Conservation (phyloP, 2,888 invertebrate species). For the Mesoligia furuncula region DNA sequence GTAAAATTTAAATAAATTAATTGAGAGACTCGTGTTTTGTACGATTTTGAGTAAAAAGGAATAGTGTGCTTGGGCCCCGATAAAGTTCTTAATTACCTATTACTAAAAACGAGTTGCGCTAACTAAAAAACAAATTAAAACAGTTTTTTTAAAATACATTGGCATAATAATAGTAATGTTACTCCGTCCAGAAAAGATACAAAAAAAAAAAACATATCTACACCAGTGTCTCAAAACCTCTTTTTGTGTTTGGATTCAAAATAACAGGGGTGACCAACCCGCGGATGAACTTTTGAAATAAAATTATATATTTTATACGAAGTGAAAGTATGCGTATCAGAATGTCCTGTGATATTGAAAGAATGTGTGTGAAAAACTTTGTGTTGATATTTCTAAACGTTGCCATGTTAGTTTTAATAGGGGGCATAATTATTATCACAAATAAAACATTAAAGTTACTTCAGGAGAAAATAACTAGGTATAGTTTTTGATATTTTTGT, state of each 20-base stretch:
- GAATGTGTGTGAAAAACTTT: slow-evolving; percentile 9
- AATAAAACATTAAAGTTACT: slow-evolving; percentile 5
- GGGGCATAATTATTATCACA: slow-evolving; percentile 41
- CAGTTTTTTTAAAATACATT: background rate
- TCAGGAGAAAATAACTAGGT: background rate
- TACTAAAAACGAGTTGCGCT: background rate
- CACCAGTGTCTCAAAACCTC: background rate
- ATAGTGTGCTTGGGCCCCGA: background rate
- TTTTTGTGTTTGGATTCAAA: background rate
- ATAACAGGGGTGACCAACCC: background rate
- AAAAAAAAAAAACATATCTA: background rate
- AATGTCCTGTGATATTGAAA: slow-evolving; percentile 52
- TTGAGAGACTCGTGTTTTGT: background rate
- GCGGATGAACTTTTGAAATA: background rate
- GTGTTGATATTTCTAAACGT: slow-evolving; percentile 35
- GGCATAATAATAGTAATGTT: background rate
- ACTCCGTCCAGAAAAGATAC: slow-evolving; percentile 29
- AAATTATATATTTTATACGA: slow-evolving; percentile 13
- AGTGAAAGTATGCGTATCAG: slow-evolving; percentile 23
- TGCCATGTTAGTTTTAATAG: slow-evolving; percentile 56
- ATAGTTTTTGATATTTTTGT: slow-evolving; percentile 31
- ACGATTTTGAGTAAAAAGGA: background rate
- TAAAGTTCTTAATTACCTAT: slow-evolving; percentile 1
- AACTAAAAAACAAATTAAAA: background rate
- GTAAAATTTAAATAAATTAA: slow-evolving; percentile 22